These are phyloP conservation scores for Leptinotarsa texana DNA, from an alignment of 1,140 invertebrate genomes.

Conservation along the genomic window DNA sequence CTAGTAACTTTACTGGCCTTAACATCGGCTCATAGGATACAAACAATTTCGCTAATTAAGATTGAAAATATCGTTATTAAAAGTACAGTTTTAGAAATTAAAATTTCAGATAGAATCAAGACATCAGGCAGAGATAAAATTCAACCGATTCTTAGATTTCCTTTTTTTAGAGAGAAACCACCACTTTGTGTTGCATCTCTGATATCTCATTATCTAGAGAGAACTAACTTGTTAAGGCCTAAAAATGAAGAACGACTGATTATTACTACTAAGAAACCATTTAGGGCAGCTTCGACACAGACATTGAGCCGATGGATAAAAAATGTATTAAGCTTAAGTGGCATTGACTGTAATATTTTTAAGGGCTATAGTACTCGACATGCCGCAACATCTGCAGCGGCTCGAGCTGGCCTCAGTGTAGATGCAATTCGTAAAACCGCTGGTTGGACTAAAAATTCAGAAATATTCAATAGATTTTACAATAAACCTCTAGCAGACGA, in stretches of 20 bases:
- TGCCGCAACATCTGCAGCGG: slow-evolving; percentile 39
- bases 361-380: slow-evolving; percentile 41
- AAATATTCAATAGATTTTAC: slow-evolving; percentile 46
- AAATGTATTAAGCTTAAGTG: slow-evolving; percentile 31
- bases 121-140: background rate
- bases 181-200: background rate
- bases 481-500: slow-evolving; percentile 29
- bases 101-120: background rate
- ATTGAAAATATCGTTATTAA: background rate
- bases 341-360: slow-evolving; percentile 40
- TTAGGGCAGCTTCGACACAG: slow-evolving; percentile 37
- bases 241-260: no score
- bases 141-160: background rate
- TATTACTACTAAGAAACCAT: slow-evolving; percentile 35
- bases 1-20: slow-evolving; percentile 17
- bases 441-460: slow-evolving; percentile 41
- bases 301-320: slow-evolving; percentile 45
- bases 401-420: slow-evolving; percentile 34
- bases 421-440: slow-evolving; percentile 42
- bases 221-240: slow-evolving; percentile 35
- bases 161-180: background rate
- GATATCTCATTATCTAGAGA: background rate
- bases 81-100: background rate
- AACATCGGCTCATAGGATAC: slow-evolving; percentile 21
- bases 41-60: slow-evolving; percentile 11